These are phyloP conservation scores for Platalea minor DNA, from an alignment of 2,797 vertebrate species.

Conservation along the genomic window DNA sequence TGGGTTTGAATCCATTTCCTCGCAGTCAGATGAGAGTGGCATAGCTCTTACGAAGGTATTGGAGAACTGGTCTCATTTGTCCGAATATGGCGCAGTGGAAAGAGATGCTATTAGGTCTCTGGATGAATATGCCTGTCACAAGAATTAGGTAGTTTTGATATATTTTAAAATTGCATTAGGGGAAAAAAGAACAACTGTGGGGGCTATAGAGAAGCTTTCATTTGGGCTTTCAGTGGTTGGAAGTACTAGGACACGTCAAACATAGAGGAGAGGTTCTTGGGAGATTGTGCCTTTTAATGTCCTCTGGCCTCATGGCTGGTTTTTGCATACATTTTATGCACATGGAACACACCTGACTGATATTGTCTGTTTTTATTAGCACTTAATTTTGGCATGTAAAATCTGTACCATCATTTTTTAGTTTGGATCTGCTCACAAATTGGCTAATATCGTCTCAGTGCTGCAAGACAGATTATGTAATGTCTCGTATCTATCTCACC, in stretches of 20 bases:
- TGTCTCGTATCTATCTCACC: background rate
- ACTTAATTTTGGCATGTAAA: background rate
- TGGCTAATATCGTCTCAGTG: background rate
- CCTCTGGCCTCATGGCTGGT: background rate
- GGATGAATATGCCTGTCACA: background rate
- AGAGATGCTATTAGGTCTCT: background rate
- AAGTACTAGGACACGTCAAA: background rate
- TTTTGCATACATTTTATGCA: background rate
- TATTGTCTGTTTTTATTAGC: background rate
- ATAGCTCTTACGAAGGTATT: background rate
- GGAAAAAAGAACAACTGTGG: background rate
- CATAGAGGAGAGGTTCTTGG: background rate
- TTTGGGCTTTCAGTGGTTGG: background rate
- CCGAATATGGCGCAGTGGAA: background rate
- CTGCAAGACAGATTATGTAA: background rate
- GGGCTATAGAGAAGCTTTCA: background rate
- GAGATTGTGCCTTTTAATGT: background rate
- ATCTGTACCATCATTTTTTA: background rate
- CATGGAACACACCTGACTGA: background rate
- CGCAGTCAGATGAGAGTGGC: background rate
- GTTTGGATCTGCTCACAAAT: background rate
- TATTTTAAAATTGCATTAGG: background rate
- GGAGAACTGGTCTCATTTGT: background rate
- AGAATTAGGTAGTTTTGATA: background rate
- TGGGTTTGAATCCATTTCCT: background rate